Evolutionary conservation across 2,888 invertebrate genomes (phyloP).

Genomic region (Gymnocheta viridis): DNA sequence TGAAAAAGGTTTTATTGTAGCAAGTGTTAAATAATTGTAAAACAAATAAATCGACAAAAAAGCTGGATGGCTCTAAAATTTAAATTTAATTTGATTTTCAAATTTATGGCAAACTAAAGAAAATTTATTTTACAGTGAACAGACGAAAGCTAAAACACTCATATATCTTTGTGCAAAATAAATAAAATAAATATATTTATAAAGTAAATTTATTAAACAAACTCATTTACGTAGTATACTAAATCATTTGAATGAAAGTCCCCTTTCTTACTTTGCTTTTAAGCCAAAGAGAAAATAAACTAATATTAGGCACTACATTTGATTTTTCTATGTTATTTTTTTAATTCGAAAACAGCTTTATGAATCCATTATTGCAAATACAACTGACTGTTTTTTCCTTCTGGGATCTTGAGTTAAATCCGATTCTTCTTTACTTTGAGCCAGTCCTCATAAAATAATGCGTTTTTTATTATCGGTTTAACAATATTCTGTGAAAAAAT

Average conservation of each 20-base stretch:
- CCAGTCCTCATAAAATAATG: too few species aligned
- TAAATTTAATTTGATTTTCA: conserved; percentile 47
- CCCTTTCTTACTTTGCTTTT: neutral
- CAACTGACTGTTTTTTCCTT: too few species aligned
- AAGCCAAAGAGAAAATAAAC: neutral
- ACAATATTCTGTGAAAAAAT: too few species aligned
- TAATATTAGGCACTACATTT: neutral
- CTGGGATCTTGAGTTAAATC: too few species aligned
- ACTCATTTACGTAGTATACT: neutral
- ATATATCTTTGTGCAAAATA: conserved; percentile 11
- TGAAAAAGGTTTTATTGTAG: conserved; percentile 52
- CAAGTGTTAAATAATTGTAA: conserved; percentile 56
- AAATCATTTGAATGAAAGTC: conserved; percentile 21
- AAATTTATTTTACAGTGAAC: conserved; percentile 49
- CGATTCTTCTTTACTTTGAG: too few species aligned
- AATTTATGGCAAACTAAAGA: conserved; percentile 57
- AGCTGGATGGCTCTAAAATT: conserved; percentile 22
- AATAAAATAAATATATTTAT: conserved; percentile 54
- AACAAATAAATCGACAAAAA: conserved; percentile 38
- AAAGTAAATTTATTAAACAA: conserved; percentile 19
- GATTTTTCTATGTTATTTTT: too few species aligned
- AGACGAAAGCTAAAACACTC: neutral
- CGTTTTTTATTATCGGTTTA: too few species aligned
- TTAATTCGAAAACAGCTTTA: too few species aligned
- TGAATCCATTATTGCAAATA: too few species aligned